Base-by-base conservation (phyloP, 2,888 invertebrate species). In the Chrysolina haemoptera region DNA sequence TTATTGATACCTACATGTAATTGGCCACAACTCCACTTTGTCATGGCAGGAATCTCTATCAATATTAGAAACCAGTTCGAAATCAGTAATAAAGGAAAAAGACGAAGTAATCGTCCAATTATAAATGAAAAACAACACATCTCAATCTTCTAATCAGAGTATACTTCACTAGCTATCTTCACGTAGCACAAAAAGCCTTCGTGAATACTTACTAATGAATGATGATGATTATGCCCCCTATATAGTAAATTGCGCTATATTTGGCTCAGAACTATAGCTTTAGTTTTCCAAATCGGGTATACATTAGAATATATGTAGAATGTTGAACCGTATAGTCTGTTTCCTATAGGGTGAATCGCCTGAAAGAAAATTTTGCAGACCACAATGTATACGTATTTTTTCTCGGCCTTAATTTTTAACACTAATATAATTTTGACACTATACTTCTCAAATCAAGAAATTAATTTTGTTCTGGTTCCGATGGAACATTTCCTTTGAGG, bases 231-330 rank as follows among this genome's bases (percentile, higher is more conserved):
- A 70, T 66, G 71, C 70, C 63, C 73, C 73, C 75, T 75, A 77
- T 74, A 69, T 73, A 72, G 75, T 68, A 72, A 76, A 76, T 75
- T 70, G 72, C 62, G 77, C 77, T 77, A 69, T 77, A 77, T 77
- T 77, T 74, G 77, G 77, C 68, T 64, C 68, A 73, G 66, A 77
- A 77, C 70, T 74, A 70, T 76, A 50, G 68, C 74, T 68, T 63
- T 62, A 64, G 41, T 68, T 62, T 66, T 50, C 78, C 77, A 73
- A 77, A 77, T 76, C 73, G 74, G 78, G 77, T 65, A 68, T 62
- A 70, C 77, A 78, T 78, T 78, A 78, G 76, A 80, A 78, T 78
- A 76, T 78, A 80, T 78, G 78, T 78, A 77, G 77, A 80, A 72
- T 76, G 75, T 77, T 72, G 67, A 71, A 59, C 18, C 62, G 66